A percentile compares a stretch with the other conserved stretches of the same genome.
phyloP scores from a whole-genome alignment of 53 echinoderm and acorn worm species.

The Patiria pectinifera region DNA sequence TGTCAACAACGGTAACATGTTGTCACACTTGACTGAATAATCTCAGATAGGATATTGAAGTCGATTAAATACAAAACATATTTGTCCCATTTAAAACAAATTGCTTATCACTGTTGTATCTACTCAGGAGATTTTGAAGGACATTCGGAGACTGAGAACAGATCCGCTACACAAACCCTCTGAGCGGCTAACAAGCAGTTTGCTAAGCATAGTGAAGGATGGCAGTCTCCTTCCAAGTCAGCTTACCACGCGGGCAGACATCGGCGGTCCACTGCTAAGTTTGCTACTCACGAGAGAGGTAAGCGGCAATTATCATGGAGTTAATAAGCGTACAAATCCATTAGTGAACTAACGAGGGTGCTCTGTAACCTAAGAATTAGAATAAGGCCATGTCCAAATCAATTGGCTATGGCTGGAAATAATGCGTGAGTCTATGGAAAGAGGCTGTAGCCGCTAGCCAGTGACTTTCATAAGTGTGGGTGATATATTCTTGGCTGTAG shows the following conservation, averaged over 20 bases:
- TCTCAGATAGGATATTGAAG: neutral
- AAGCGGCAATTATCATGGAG: neutral
- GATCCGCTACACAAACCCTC: conserved; percentile 18
- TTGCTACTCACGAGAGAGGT: conserved; percentile 65
- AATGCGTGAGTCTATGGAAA: neutral
- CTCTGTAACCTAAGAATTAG: no score
- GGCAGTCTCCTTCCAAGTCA: neutral
- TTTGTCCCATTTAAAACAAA: neutral
- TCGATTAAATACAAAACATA: neutral
- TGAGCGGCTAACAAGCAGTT: neutral
- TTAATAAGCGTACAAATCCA: no score
- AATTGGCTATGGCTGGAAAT: no score
- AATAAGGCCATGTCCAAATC: no score
- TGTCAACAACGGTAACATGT: neutral
- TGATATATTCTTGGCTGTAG: no score
- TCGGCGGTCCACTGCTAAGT: conserved; percentile 49
- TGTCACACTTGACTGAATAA: no score
- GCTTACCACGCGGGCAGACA: conserved; percentile 28
- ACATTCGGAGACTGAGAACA: conserved; percentile 37
- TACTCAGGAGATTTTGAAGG: conserved; percentile 35
- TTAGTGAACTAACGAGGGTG: no score
- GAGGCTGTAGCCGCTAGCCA: neutral
- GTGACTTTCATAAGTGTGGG: no score
- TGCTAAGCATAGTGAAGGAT: conserved; percentile 19
- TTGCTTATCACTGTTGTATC: neutral